Evolutionary conservation across 2,888 invertebrate genomes (phyloP).

Genomic region (Netelia inedita): DNA sequence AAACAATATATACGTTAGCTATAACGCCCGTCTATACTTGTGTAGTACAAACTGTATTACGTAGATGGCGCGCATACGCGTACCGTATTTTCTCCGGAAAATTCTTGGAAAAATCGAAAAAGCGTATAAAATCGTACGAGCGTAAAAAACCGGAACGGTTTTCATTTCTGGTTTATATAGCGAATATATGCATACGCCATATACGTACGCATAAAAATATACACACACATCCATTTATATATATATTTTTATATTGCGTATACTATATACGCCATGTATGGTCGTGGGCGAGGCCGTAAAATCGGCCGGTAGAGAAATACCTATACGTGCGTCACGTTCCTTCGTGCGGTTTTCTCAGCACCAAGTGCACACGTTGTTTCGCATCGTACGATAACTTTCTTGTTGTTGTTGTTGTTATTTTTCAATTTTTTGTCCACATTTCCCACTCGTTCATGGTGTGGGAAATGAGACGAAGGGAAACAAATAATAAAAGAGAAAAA

Average conservation of each 20-base stretch:
- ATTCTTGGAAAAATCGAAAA: slow-evolving; percentile 14
- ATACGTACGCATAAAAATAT: neutral
- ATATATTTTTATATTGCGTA: too few relatives aligned
- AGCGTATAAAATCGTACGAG: slow-evolving; percentile 6
- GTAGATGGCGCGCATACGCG: neutral
- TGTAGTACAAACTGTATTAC: too few relatives aligned
- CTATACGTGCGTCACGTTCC: slow-evolving; percentile 12
- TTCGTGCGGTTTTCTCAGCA: slow-evolving; percentile 8
- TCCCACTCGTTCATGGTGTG: neutral
- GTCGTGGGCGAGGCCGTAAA: slow-evolving; percentile 1
- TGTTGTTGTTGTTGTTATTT: neutral
- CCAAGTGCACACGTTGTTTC: slow-evolving; percentile 9
- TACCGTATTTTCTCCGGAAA: neutral
- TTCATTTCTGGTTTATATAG: neutral
- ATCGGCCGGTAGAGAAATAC: neutral
- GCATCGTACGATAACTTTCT: neutral
- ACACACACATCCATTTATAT: neutral
- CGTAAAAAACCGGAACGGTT: slow-evolving; percentile 5
- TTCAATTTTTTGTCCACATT: neutral
- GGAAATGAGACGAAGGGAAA: too few relatives aligned
- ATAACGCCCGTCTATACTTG: neutral
- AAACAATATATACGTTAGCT: neutral
- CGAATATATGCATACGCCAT: neutral
- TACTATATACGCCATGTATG: neutral
- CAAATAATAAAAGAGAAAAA: too few relatives aligned